These are phyloP conservation scores for Eilema sororculum DNA, from an alignment of 2,888 invertebrate genomes.

Conservation along the genomic window DNA sequence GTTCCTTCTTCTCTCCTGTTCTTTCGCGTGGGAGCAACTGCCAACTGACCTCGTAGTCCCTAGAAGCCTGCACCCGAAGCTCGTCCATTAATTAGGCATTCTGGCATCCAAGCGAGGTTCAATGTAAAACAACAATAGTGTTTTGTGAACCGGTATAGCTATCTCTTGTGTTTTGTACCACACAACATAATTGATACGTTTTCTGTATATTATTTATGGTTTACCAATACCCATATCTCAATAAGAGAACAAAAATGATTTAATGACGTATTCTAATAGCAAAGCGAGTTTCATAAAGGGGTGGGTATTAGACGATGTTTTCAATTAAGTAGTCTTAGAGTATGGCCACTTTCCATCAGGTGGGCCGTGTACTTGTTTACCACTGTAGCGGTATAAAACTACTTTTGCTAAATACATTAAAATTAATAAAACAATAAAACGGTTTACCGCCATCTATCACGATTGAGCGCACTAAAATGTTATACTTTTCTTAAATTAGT, in stretches of 20 bases:
- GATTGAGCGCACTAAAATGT: not conserved
- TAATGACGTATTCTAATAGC: not conserved
- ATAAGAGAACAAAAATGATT: not conserved
- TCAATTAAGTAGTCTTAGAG: not conserved
- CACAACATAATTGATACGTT: conserved; percentile 48
- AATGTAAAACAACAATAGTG: too few relatives aligned
- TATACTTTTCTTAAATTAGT: conserved; percentile 13
- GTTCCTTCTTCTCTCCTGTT: too few relatives aligned
- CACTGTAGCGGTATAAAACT: too few relatives aligned
- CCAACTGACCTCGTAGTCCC: too few relatives aligned
- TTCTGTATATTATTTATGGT: conserved; percentile 63
- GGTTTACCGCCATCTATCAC: conserved; percentile 29
- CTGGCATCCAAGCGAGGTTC: too few relatives aligned
- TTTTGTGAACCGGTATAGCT: not conserved
- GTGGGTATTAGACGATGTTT: not conserved
- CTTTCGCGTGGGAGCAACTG: too few relatives aligned
- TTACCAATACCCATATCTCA: conserved; percentile 53
- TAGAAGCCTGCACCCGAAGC: too few relatives aligned
- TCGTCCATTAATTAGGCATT: too few relatives aligned
- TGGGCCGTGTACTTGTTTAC: too few relatives aligned
- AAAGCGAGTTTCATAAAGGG: not conserved
- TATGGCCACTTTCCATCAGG: too few relatives aligned
- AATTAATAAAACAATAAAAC: not conserved
- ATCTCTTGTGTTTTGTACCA: conserved; percentile 27
- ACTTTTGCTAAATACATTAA: too few relatives aligned